Evolutionary conservation across 1,140 invertebrate species (phyloP).

Genomic region (Andricus grossulariae): DNA sequence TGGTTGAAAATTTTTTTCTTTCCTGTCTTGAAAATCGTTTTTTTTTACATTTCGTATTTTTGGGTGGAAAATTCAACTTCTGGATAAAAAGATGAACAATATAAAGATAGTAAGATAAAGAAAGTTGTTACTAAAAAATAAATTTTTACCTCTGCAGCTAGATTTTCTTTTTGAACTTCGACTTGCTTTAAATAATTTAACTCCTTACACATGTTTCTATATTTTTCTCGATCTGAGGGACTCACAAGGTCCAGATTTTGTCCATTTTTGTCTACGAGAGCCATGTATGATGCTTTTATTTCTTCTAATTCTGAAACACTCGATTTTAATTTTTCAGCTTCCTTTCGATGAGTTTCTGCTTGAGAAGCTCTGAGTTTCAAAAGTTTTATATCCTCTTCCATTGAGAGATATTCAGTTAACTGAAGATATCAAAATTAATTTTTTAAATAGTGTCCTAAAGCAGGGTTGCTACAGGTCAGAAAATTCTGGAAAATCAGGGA

Average conservation of each 20-base stretch:
- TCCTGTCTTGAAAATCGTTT: too few species aligned
- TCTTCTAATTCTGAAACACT: constrained; percentile 35
- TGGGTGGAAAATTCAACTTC: too few species aligned
- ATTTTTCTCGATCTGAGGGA: constrained; percentile 32
- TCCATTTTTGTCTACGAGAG: constrained; percentile 27
- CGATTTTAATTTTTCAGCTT: constrained; percentile 34
- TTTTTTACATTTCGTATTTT: too few species aligned
- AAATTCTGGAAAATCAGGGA: too few species aligned
- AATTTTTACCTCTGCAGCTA: neutral
- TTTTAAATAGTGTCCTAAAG: neutral
- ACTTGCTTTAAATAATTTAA: constrained; percentile 32
- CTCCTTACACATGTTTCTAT: constrained; percentile 29
- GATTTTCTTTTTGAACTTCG: neutral
- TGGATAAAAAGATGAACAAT: neutral
- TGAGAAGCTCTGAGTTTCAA: constrained; percentile 31
- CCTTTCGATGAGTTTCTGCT: constrained; percentile 12
- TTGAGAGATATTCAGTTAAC: constrained; percentile 11
- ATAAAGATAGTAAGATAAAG: neutral
- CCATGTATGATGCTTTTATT: constrained; percentile 32
- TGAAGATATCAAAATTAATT: neutral
- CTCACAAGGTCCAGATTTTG: constrained; percentile 31
- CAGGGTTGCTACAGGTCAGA: too few species aligned
- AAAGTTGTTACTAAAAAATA: neutral
- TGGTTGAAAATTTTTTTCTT: too few species aligned
- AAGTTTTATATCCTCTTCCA: constrained; percentile 31